Evolutionary conservation across 2,888 invertebrate species (phyloP), one percentile per base, ranked within the genome.

Genomic region (Chironomus riparius): DNA sequence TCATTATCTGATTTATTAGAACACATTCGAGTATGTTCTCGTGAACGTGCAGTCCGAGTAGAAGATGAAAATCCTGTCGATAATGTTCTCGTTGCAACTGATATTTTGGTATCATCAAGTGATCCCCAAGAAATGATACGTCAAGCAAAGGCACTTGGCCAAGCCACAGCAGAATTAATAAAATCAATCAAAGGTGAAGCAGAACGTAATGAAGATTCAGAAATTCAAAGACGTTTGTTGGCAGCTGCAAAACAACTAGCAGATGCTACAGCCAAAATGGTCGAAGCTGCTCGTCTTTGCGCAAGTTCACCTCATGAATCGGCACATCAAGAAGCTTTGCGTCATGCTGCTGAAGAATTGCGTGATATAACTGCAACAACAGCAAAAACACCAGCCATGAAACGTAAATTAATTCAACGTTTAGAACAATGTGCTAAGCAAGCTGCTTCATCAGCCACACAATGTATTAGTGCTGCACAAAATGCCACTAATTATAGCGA

Each of bases 131-230:
- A 97, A 84, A 97, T 98, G 97, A 93, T 98, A 68, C 89, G 91
- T 0, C 97, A 97, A 81, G 97, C 98, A 0, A 86, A 95, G 72
- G 89, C 93, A 47, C 86, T 98, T 77, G 97, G 97, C 0, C 94
- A 95, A 85, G 97, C 97, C 22, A 98, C 97, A 0, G 95, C 97
- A 0, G 92, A 94, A 78, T 87, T 98, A 77, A 97, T 98, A 77
- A 93, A 94, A 80, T 93, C 93, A 80, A 97, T 99, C 81, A 96
- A 98, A 86, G 91, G 94, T 69, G 97, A 98, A 82, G 98, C 98
- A 0, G 97, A 97, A 81, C 88, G 88, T 56, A 91, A 94, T 80
- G 90, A 92, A 0, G 93, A 93, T 82, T 91, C 94, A 0, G 96
- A 96, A 76, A 87, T 92, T n/a, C 97, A 97, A 80, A 90, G 94